Percentiles rank a stretch among this genome's conserved stretches.
These are phyloP conservation scores for Borostomias antarcticus DNA, from an alignment of 2,797 vertebrate species.

Conservation along the genomic window DNA sequence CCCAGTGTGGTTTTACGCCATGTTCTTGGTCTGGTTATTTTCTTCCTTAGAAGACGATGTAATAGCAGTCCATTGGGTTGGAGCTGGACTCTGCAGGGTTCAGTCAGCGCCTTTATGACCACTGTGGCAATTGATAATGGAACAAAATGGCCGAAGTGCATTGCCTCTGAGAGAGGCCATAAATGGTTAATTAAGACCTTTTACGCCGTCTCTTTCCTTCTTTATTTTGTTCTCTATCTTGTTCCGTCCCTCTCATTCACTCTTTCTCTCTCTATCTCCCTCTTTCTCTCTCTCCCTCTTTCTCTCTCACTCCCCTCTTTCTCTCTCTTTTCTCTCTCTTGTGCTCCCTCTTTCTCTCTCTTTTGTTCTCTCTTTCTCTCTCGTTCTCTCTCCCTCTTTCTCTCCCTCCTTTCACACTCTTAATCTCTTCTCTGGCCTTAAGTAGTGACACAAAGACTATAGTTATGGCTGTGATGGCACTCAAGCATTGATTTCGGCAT, in stretches of 20 bases:
- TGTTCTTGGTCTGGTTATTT: not conserved
- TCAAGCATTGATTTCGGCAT: slow-evolving; percentile 33
- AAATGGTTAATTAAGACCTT: slow-evolving; percentile 60
- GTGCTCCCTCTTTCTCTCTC: not conserved
- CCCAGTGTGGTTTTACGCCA: not conserved
- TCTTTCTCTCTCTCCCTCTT: slow-evolving; percentile 1
- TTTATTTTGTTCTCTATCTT: not conserved
- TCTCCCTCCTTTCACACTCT: not conserved
- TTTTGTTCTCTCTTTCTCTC: not conserved
- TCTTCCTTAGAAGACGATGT: not conserved
- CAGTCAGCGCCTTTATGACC: not conserved
- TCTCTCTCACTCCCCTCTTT: too few species aligned
- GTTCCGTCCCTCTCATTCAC: not conserved
- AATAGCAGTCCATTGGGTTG: not conserved
- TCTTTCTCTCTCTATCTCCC: not conserved
- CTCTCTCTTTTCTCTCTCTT: too few species aligned
- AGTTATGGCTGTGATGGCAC: slow-evolving; percentile 23
- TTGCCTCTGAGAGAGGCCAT: slow-evolving; percentile 45
- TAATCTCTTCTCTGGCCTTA: not conserved
- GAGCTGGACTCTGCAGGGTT: not conserved
- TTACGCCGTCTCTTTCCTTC: slow-evolving; percentile 32
- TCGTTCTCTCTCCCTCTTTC: slow-evolving; percentile 20
- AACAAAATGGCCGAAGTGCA: slow-evolving; percentile 42
- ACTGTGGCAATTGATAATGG: slow-evolving; percentile 25
- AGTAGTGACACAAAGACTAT: slow-evolving; percentile 13